Evolutionary conservation across 2,113 vertebrate species (phyloP).

Genomic region (Mormoops blainvillei): DNA sequence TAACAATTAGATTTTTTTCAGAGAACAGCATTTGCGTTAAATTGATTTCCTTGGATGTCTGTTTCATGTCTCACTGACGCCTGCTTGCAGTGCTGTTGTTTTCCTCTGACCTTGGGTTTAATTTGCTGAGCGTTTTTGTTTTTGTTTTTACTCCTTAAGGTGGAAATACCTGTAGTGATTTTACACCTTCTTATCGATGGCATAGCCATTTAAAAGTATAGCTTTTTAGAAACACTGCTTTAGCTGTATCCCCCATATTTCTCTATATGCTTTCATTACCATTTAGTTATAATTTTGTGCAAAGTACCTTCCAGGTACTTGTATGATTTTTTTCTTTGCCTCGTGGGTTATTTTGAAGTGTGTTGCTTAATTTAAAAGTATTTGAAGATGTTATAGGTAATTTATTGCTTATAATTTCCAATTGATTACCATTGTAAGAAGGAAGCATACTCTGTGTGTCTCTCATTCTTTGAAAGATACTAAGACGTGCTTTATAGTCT

Average conservation of each 20-base stretch:
- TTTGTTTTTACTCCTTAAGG: background rate
- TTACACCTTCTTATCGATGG: background rate
- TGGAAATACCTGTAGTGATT: background rate
- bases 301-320: background rate
- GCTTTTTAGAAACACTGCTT: background rate
- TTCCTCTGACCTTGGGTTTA: background rate
- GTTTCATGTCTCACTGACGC: background rate
- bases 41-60: background rate
- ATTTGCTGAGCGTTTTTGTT: background rate
- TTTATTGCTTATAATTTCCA: background rate
- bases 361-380: background rate
- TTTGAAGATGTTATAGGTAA: background rate
- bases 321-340: background rate
- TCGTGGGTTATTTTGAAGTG: background rate
- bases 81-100: background rate
- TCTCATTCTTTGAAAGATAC: background rate
- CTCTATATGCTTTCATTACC: background rate
- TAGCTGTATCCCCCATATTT: background rate
- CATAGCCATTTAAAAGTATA: background rate
- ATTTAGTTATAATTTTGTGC: background rate
- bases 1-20: background rate
- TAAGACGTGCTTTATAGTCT: background rate
- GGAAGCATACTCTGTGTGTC: background rate
- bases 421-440: background rate
- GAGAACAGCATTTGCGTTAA: background rate